A percentile compares a stretch with the other conserved stretches of the same genome.
Evolutionary conservation across 2,797 vertebrate genomes (phyloP).

Genomic region (Tangara arthus): DNA sequence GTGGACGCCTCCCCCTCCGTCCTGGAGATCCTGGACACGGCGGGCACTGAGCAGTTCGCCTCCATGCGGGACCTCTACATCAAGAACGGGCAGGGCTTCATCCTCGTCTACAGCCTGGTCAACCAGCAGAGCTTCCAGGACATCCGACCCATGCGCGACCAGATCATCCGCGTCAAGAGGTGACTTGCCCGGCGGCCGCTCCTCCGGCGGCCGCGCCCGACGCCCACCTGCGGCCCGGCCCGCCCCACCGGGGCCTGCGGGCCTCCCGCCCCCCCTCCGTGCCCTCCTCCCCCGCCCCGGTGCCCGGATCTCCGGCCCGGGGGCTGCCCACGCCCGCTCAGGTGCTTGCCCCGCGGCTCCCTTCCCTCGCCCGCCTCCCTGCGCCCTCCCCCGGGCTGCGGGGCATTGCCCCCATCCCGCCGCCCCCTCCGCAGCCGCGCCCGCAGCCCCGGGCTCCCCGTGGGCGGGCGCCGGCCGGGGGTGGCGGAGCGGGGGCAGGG

Average conservation of each 20-base stretch:
- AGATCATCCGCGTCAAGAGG: conserved; percentile 95
- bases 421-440: neutral
- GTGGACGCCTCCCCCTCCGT: conserved; percentile 97
- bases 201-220: conserved; percentile 1
- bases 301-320: neutral
- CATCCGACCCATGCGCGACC: conserved; percentile 96
- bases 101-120: conserved; percentile 95
- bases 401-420: neutral
- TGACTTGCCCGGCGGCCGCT: conserved; percentile 61
- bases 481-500: neutral
- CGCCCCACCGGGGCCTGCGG: neutral
- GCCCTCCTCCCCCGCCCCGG: neutral
- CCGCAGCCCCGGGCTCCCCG: neutral
- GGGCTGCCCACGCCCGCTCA: conserved; percentile 5
- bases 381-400: neutral
- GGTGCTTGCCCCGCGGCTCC: conserved; percentile 2
- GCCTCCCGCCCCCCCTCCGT: neutral
- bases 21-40: conserved; percentile 95
- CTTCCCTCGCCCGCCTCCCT: neutral
- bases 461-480: neutral
- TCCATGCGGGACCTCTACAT: conserved; percentile 98
- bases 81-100: conserved; percentile 97
- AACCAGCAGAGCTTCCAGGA: conserved; percentile 98
- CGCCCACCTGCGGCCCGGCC: conserved; percentile 23
- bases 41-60: conserved; percentile 98